These are phyloP conservation scores for Ptilorrhoa leucosticta DNA, from an alignment of 2,113 vertebrate species.

Conservation along the genomic window DNA sequence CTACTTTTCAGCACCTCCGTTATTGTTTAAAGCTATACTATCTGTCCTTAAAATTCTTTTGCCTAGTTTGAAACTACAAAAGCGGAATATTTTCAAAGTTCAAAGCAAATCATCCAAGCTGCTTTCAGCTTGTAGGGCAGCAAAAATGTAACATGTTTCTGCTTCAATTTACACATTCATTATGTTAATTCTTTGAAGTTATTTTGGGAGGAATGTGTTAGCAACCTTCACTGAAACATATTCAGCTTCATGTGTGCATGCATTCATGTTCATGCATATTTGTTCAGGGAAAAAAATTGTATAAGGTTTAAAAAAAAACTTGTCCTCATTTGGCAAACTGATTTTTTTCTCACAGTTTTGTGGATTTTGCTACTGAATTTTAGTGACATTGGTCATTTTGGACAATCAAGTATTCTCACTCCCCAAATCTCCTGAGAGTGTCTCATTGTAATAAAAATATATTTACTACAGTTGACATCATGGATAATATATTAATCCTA, in stretches of 20 bases:
- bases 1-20: slow-evolving; percentile 6
- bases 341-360: background rate
- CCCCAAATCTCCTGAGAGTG: background rate
- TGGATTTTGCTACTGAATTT: background rate
- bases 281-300: background rate
- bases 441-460: background rate
- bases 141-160: slow-evolving; percentile 33
- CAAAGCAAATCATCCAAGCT: slow-evolving; percentile 26
- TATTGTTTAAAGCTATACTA: background rate
- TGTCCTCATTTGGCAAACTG: background rate
- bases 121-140: background rate
- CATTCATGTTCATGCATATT: background rate
- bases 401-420: background rate
- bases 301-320: background rate
- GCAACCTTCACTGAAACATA: background rate
- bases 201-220: slow-evolving; percentile 35
- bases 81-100: slow-evolving; percentile 18
- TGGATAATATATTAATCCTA: background rate
- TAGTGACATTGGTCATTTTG: background rate
- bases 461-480: background rate
- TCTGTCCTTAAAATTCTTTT: background rate
- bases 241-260: background rate
- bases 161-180: slow-evolving; percentile 35
- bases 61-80: background rate
- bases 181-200: slow-evolving; percentile 47